Conservation (phyloP, 1,140 invertebrate species). For the Centruroides vittatus region DNA sequence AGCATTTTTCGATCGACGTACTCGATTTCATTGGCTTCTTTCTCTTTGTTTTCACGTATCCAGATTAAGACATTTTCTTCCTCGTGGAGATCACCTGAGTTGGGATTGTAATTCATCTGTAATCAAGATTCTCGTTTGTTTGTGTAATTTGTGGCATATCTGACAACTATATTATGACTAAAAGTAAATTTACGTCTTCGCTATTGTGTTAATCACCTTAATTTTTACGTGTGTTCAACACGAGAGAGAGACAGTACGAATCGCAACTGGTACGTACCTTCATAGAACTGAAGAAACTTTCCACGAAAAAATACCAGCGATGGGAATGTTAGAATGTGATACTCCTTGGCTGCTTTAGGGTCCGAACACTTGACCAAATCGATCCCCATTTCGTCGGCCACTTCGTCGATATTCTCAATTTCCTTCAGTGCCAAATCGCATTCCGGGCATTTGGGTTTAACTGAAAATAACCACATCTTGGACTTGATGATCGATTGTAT, state of each 20-base stretch:
- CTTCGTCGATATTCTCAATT: conserved; percentile 86
- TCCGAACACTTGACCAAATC: conserved; percentile 88
- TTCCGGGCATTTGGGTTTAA: conserved; percentile 75
- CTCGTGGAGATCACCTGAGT: conserved; percentile 64
- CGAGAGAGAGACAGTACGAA: no score
- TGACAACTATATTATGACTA: neutral
- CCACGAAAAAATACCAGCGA: conserved; percentile 76
- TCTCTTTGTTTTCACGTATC: conserved; percentile 68
- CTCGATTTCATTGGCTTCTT: conserved; percentile 78
- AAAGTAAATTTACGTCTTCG: neutral
- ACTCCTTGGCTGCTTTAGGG: conserved; percentile 71
- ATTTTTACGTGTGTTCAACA: no score
- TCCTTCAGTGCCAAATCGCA: conserved; percentile 76
- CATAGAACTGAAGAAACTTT: conserved; percentile 73
- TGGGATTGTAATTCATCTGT: no score
- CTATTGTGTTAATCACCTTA: no score
- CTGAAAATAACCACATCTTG: conserved; percentile 32
- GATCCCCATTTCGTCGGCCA: conserved; percentile 80
- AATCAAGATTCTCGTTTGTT: no score
- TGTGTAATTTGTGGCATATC: neutral
- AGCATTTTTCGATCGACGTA: conserved; percentile 78
- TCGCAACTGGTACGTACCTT: conserved; percentile 24
- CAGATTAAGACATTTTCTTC: conserved; percentile 77
- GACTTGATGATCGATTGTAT: conserved; percentile 75
- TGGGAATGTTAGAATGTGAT: conserved; percentile 61